Conservation (phyloP, 1,140 invertebrate genomes). For the Ostrea edulis region DNA sequence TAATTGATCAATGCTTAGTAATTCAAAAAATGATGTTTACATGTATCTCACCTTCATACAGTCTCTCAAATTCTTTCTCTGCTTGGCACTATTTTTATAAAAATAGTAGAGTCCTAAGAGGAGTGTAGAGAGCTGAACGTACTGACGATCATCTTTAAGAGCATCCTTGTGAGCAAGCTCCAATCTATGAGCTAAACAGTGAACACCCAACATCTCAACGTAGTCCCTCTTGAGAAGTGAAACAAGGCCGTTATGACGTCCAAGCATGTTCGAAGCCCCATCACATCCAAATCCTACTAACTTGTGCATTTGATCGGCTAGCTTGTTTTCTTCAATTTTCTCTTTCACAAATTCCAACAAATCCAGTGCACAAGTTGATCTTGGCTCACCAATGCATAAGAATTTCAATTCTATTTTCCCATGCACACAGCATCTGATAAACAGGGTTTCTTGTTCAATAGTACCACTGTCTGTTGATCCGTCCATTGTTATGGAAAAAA, state of each 20-base stretch:
- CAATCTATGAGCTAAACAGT: conserved; percentile 43
- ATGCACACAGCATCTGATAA: neutral
- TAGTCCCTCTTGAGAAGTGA: neutral
- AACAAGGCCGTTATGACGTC: neutral
- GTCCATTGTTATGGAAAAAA: conserved; percentile 7
- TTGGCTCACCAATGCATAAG: conserved; percentile 2
- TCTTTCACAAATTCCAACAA: conserved; percentile 10
- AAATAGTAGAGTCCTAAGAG: conserved; percentile 28
- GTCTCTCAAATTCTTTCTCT: conserved; percentile 34
- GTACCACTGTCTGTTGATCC: neutral
- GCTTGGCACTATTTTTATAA: conserved; percentile 42
- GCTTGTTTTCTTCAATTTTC: no score
- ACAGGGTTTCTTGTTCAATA: neutral
- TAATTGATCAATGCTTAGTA: neutral
- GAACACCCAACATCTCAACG: neutral
- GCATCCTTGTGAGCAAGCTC: conserved; percentile 16
- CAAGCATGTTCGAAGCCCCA: no score
- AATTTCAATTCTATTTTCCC: neutral
- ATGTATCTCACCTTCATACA: conserved; percentile 20
- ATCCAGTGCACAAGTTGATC: neutral
- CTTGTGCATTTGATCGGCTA: no score
- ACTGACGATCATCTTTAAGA: neutral
- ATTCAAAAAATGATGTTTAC: neutral
- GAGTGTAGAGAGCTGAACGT: neutral
- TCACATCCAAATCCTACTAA: no score